Base-by-base conservation (phyloP, 2,113 vertebrate species). In the Macheiramphus alcinus region DNA sequence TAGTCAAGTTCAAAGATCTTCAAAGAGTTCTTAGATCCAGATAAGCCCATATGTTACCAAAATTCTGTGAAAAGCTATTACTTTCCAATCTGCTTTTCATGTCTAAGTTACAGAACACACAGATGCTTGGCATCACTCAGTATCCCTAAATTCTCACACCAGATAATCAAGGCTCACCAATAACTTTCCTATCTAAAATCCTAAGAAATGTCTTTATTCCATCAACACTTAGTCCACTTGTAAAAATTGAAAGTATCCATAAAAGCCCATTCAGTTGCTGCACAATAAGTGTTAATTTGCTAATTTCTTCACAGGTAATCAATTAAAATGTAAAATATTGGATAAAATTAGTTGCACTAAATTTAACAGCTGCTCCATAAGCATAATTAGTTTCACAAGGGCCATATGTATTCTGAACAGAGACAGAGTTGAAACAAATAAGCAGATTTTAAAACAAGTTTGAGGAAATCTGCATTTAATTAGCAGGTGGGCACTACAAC, bases 401-500 rank as follows among this genome's bases (percentile, higher is more conserved):
- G 97, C 98, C 98, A 98, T 99, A 98, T 98, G 98, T 97, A 98
- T 94, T 92, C 98, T 19, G 97, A 98, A 96, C 97, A 97, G 96
- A 98, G 98, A 96, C 95, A 29, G 94, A 98, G 98, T 98, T 99
- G 97, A 98, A 99, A 99, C 98, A 99, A 98, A 99, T 98, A 98
- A 98, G 97, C 97, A 97, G 97, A 98, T 99, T 99, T 98, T 98
- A 98, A 98, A 98, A 98, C 98, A 99, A 98, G 98, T 98, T 98
- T 95, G 97, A 98, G 98, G 98, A 98, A 98, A 99, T 98, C 98
- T 99, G 99, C 98, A 99, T 99, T 99, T 99, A 99, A 99, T 99
- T 99, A 99, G 99, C 99, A 99, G 99, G 99, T 99, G 99, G 99
- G 99, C 98, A 98, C 99, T 98, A 98, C 98, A 98, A 98, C 98